Conservation (phyloP, 2,113 vertebrate species). For the Lanius ludovicianus region DNA sequence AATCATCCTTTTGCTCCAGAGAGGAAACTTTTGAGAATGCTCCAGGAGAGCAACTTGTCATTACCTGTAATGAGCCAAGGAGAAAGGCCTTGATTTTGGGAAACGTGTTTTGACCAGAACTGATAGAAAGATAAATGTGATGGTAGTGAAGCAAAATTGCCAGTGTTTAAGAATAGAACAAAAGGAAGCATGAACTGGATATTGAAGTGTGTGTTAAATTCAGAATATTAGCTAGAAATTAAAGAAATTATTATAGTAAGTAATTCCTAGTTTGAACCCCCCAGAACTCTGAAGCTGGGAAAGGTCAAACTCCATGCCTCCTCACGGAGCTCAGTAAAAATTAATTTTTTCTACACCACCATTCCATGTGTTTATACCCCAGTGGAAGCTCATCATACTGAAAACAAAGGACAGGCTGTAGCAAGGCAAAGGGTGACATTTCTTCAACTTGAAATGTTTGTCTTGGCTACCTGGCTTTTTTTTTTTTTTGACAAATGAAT, state of each 20-base stretch:
- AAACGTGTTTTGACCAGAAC: neutral
- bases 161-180: neutral
- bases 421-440: neutral
- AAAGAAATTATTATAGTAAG: neutral
- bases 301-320: neutral
- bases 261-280: neutral
- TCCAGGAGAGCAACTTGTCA: neutral
- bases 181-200: neutral
- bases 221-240: neutral
- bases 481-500: neutral
- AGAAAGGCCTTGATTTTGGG: conserved; percentile 14
- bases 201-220: neutral
- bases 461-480: neutral
- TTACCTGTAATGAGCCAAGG: neutral
- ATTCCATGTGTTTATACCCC: neutral
- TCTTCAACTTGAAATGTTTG: neutral
- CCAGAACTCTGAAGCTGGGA: neutral
- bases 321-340: neutral
- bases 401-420: neutral
- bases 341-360: fast-evolving
- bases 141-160: neutral
- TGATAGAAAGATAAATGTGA: neutral
- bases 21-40: conserved; percentile 12
- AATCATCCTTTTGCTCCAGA: neutral
- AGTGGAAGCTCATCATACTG: neutral